phyloP scores from a whole-genome alignment of 2,888 invertebrate genomes.

The Nemotelus pantherinus region DNA sequence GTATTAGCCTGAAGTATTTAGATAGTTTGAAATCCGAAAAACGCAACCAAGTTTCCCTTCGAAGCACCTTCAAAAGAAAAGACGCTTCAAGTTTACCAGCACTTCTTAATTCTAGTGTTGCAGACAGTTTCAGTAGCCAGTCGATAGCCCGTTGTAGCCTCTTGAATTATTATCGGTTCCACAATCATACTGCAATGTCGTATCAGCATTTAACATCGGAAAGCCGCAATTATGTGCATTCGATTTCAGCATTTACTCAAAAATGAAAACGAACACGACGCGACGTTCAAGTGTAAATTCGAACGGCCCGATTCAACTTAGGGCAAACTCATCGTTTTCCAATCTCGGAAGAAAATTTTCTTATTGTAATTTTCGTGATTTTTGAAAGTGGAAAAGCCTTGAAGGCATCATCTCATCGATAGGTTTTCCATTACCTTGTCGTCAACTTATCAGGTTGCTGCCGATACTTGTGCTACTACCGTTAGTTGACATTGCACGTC shows the following conservation, averaged over 20 bases:
- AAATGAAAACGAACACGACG: neutral
- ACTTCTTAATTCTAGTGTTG: no score
- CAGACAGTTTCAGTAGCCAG: no score
- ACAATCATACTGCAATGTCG: slow-evolving; percentile 22
- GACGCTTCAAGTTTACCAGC: no score
- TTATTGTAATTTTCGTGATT: slow-evolving; percentile 41
- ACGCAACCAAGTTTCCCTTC: no score
- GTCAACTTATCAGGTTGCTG: slow-evolving; percentile 8
- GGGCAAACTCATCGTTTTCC: slow-evolving; percentile 37
- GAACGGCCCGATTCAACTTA: neutral
- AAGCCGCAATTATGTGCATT: slow-evolving; percentile 10
- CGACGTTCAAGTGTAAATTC: slow-evolving; percentile 15
- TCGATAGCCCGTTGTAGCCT: no score
- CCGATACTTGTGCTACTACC: neutral
- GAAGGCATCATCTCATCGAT: slow-evolving; percentile 30
- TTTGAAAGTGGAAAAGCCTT: slow-evolving; percentile 31
- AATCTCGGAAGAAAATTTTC: slow-evolving; percentile 34
- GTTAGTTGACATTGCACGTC: neutral
- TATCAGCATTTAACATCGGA: neutral
- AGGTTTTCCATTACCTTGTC: slow-evolving; percentile 28
- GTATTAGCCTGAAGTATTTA: no score
- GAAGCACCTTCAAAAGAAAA: no score
- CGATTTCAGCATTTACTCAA: neutral
- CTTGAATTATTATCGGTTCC: neutral
- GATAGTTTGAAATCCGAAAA: no score